Evolutionary conservation across 2,888 invertebrate genomes (phyloP).

Genomic region (Monoplex corrugatus): DNA sequence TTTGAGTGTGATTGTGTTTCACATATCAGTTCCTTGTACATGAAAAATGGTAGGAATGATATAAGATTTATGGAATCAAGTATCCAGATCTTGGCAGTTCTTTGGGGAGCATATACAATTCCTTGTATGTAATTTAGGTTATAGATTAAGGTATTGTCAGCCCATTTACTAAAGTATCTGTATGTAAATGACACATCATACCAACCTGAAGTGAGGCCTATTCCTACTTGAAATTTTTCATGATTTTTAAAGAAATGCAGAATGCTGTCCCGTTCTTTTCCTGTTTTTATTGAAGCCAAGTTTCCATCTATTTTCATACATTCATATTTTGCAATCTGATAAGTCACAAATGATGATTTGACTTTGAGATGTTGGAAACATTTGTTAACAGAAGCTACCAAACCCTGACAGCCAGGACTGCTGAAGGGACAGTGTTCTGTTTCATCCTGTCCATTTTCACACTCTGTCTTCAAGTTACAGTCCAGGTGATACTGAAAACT

Average conservation of each 20-base stretch:
- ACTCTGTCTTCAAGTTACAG: constrained; percentile 29
- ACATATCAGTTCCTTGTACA: not conserved
- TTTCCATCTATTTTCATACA: not conserved
- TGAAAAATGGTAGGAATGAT: too few relatives aligned
- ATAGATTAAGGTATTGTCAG: not conserved
- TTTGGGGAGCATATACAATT: not conserved
- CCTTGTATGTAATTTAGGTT: not conserved
- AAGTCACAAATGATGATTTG: too few relatives aligned
- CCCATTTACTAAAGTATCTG: not conserved
- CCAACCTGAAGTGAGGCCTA: not conserved
- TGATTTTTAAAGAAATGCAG: not conserved
- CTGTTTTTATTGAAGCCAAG: not conserved
- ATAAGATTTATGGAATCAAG: not conserved
- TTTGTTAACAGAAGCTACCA: constrained; percentile 6
- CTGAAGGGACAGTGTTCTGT: constrained; percentile 29
- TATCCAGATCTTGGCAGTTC: not conserved
- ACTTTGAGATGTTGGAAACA: not conserved
- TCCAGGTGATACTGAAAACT: constrained; percentile 11
- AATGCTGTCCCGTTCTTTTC: not conserved
- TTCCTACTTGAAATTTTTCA: not conserved
- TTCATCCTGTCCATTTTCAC: constrained; percentile 37
- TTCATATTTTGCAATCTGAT: not conserved
- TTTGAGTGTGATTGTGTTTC: not conserved
- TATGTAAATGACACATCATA: not conserved
- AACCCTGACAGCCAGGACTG: not conserved